Conservation (phyloP, 2,113 vertebrate species). For the Clarias gariepinus region DNA sequence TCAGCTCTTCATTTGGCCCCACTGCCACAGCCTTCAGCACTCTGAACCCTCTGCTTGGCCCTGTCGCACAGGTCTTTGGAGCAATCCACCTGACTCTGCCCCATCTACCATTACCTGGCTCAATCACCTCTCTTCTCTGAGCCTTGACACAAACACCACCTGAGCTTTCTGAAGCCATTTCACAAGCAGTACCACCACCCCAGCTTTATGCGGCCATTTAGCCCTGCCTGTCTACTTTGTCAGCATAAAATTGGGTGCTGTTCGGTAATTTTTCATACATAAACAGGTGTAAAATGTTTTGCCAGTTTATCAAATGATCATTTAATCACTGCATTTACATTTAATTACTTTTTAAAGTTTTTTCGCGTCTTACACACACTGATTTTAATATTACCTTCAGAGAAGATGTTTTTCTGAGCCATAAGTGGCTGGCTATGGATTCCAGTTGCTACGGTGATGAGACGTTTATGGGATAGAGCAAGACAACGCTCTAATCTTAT, state of each 20-base stretch:
- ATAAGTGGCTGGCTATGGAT: slow-evolving; percentile 25
- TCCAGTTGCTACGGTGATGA: slow-evolving; percentile 47
- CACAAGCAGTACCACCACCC: too few relatives aligned
- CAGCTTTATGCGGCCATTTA: neutral
- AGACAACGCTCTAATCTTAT: slow-evolving; percentile 30
- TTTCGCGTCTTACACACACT: slow-evolving; percentile 31
- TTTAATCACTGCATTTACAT: neutral
- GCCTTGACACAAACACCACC: neutral
- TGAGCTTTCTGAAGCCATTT: neutral
- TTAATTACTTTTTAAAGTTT: neutral
- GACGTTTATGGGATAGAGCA: slow-evolving; percentile 39
- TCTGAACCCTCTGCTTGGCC: too few relatives aligned
- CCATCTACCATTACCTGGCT: neutral
- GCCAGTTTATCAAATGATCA: neutral
- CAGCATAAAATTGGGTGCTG: neutral
- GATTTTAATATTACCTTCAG: slow-evolving; percentile 47
- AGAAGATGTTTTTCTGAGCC: neutral
- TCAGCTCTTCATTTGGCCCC: too few relatives aligned
- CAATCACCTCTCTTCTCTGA: neutral
- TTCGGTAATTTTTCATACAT: neutral
- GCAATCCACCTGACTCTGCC: neutral
- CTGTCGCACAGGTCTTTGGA: neutral
- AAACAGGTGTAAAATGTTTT: neutral
- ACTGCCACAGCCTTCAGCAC: neutral
- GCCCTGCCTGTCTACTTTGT: neutral